phyloP scores from a whole-genome alignment of 2,113 vertebrate species.

The Solea senegalensis region DNA sequence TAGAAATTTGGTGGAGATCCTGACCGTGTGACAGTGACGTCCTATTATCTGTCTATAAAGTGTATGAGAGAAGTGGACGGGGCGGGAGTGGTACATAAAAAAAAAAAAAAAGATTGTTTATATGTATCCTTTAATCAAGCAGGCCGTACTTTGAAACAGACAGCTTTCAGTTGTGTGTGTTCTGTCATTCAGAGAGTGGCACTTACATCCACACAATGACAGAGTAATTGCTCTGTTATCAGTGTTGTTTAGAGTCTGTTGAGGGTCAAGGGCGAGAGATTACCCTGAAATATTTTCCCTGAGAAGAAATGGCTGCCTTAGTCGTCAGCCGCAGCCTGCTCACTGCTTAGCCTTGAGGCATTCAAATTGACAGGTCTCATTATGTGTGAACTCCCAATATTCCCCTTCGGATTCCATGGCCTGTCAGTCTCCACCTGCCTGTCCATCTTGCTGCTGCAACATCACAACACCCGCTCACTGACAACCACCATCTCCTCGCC shows the following conservation, averaged over 20 bases:
- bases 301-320: slow-evolving; percentile 56
- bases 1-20: slow-evolving; percentile 38
- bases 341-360: slow-evolving; percentile 73
- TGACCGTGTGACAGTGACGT: slow-evolving; percentile 59
- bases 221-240: slow-evolving; percentile 68
- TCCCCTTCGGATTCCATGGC: slow-evolving; percentile 61
- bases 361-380: slow-evolving; percentile 82
- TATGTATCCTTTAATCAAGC: slow-evolving; percentile 1
- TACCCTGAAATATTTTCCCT: slow-evolving; percentile 61
- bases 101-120: slow-evolving; percentile 10
- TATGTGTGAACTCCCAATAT: slow-evolving; percentile 76
- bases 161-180: slow-evolving; percentile 16
- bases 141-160: neutral
- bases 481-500: slow-evolving; percentile 53
- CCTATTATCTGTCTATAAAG: slow-evolving; percentile 64
- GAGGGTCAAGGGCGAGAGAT: slow-evolving; percentile 77
- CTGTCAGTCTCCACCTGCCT: slow-evolving; percentile 77
- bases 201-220: slow-evolving; percentile 21
- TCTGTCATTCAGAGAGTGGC: slow-evolving; percentile 25
- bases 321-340: slow-evolving; percentile 51
- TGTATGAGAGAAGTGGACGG: slow-evolving; percentile 33
- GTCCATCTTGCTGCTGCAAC: slow-evolving; percentile 66
- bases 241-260: slow-evolving; percentile 65
- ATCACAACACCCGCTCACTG: slow-evolving; percentile 58
- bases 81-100: neutral